These are phyloP conservation scores for Conger conger DNA, from an alignment of 2,113 vertebrate genomes.

Conservation along the genomic window DNA sequence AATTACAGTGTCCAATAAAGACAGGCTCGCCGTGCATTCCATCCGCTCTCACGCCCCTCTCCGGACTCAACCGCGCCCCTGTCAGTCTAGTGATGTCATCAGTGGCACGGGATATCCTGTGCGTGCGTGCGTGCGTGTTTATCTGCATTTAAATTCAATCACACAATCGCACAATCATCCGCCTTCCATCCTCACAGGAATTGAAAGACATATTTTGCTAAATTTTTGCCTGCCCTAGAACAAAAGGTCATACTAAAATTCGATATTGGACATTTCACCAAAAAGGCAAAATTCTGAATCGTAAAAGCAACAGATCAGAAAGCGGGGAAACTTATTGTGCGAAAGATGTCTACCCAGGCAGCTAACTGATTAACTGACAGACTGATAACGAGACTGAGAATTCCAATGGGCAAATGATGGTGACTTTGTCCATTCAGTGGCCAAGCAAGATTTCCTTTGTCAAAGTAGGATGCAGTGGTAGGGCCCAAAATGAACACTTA, in stretches of 20 bases:
- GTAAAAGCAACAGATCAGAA: background rate
- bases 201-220: constrained; percentile 33
- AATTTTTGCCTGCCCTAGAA: background rate
- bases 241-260: background rate
- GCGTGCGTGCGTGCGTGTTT: too few species aligned
- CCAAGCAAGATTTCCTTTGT: constrained; percentile 53
- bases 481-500: too few species aligned
- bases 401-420: constrained; percentile 60
- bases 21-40: constrained; percentile 85
- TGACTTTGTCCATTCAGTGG: constrained; percentile 53
- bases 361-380: constrained; percentile 54
- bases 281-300: background rate
- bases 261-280: background rate
- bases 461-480: too few species aligned
- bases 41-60: constrained; percentile 80
- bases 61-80: constrained; percentile 68
- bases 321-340: background rate
- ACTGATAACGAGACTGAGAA: constrained; percentile 53
- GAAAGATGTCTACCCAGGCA: constrained; percentile 41
- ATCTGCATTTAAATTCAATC: background rate
- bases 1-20: constrained; percentile 88
- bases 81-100: constrained; percentile 72
- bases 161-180: background rate
- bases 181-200: constrained; percentile 45
- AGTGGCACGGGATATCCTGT: too few species aligned